These are phyloP conservation scores for Cyclophora albipunctata DNA, from an alignment of 2,888 invertebrate genomes.

Conservation along the genomic window DNA sequence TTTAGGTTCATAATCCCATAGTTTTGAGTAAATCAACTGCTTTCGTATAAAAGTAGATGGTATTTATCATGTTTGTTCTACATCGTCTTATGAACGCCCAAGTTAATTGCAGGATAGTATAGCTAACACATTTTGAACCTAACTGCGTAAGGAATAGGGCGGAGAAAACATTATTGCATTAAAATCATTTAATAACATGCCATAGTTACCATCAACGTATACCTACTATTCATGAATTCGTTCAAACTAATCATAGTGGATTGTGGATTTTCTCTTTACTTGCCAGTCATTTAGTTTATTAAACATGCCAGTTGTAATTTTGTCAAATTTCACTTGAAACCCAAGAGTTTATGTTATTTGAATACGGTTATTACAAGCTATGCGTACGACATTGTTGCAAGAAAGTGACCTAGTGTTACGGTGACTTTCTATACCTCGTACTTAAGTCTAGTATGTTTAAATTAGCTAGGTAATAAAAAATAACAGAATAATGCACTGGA, in stretches of 20 bases:
- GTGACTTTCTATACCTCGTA: too few species aligned
- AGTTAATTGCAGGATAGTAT: too few species aligned
- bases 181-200: neutral
- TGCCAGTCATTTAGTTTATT: constrained; percentile 17
- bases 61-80: neutral
- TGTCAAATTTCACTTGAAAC: constrained; percentile 7
- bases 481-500: too few species aligned
- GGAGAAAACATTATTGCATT: too few species aligned
- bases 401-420: neutral
- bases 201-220: neutral
- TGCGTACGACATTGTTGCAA: neutral
- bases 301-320: constrained; percentile 6
- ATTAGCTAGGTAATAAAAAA: too few species aligned
- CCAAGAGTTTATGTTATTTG: neutral
- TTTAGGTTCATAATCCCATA: too few species aligned
- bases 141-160: too few species aligned
- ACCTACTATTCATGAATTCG: constrained; percentile 1
- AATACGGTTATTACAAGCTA: neutral
- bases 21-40: too few species aligned
- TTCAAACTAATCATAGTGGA: constrained; percentile 4
- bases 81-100: too few species aligned
- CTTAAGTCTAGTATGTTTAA: too few species aligned
- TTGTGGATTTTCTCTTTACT: constrained; percentile 25
- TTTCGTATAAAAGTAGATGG: neutral
- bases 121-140: too few species aligned